A percentile compares a stretch with the other conserved stretches of the same genome.
Conservation (phyloP, 2,113 vertebrate species). For the Ploceus nigricollis region DNA sequence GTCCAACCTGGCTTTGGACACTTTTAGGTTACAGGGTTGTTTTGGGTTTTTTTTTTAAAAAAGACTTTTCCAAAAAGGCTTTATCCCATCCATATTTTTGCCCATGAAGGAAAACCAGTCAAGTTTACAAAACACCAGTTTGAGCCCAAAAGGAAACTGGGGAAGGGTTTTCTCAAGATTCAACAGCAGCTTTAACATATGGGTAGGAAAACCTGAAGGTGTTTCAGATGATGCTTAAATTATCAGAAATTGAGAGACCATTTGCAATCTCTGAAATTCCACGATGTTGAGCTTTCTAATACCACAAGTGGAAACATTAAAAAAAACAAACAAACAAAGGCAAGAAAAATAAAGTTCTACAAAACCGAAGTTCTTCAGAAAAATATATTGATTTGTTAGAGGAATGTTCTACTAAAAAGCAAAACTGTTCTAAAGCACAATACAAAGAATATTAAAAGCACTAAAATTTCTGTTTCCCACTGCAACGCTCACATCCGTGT, state of each 20-base stretch:
- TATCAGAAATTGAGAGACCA: neutral
- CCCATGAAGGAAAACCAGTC: neutral
- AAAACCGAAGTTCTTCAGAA: neutral
- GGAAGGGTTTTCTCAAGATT: neutral
- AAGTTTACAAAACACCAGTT: neutral
- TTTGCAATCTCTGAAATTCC: neutral
- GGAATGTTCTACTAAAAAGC: neutral
- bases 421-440: neutral
- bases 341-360: neutral
- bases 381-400: neutral
- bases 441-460: constrained; percentile 32
- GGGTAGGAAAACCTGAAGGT: neutral
- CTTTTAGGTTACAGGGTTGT: neutral
- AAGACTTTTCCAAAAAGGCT: neutral
- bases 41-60: neutral
- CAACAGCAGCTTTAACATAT: neutral
- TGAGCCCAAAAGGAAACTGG: rapidly evolving
- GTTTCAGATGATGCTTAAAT: neutral
- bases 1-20: neutral
- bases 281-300: neutral
- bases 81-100: neutral
- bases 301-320: neutral
- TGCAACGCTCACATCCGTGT: neutral
- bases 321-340: neutral
- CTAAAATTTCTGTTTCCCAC: constrained; percentile 26